Evolutionary conservation across 2,113 vertebrate genomes (phyloP), one percentile per base, ranked within the genome.

Genomic region (Microcebus lehilahytsara): DNA sequence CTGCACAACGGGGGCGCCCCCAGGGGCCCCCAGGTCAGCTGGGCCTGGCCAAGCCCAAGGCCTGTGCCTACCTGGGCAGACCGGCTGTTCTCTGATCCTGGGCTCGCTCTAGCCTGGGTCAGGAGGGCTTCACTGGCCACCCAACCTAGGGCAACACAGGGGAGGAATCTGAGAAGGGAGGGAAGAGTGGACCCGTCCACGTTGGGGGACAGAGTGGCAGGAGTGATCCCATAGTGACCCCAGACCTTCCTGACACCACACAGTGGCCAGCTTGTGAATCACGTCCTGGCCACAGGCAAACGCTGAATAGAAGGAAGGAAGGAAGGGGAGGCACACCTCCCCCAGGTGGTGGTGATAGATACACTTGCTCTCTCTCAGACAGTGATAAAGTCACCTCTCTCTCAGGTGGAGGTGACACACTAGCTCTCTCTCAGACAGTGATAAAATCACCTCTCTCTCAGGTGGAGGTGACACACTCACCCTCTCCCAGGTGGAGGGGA

Each of bases 1-100:
- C 51, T 58, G 25, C 42, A 77, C 0, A 2, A 27, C 7, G 20
- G 11, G 8, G 7, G 13, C 0, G 0, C 32, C 22, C 72, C 34
- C 27, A 27, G 51, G 49, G 25, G 8, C 20, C 75, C 40, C 30
- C 32, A n/a, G 34, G 67, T 66, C 27, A 7, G 89, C 40, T 3
- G 19, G 49, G 42, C n/a, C 46, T 37, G 74, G 60, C 17, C 67
- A 67, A 49, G n/a, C 84, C 53, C 92, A 83, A 42, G 84, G 37
- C 62, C 49, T 67, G 66, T 12, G n/a, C 9, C 81, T 1, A 0
- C 74, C 69, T 40, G 12, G 42, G 40, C 77, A 87, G 34, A 19
- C n/a, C 2, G 17, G 37, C 16, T 37, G 6, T 86, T 72, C 60
- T 78, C 42, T 67, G 22, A 40, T 23, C n/a, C 23, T 74, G 51